These are phyloP conservation scores for Nyctereutes procyonoides DNA, from an alignment of 2,113 vertebrate species.

Conservation along the genomic window DNA sequence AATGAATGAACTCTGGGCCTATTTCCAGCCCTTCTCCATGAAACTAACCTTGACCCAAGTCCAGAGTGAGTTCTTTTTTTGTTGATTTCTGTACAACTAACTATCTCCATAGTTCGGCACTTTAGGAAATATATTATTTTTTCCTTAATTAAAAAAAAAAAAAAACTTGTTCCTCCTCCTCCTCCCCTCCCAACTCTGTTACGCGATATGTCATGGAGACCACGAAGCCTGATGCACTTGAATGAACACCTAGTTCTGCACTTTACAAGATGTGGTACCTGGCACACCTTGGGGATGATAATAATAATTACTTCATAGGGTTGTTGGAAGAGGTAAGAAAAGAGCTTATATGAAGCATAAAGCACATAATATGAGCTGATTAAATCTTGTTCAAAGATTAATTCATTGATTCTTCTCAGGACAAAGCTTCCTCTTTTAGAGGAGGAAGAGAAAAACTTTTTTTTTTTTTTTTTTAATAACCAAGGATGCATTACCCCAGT, in stretches of 20 bases:
- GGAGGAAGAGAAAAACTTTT: not conserved
- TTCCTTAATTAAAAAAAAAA: not conserved
- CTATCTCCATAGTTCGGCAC: not conserved
- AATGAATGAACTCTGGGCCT: not conserved
- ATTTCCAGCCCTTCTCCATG: not conserved
- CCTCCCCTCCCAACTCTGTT: not conserved
- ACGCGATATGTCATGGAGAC: not conserved
- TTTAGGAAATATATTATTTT: not conserved
- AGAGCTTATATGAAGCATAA: not conserved
- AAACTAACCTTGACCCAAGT: not conserved
- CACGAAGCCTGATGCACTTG: not conserved
- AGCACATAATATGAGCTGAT: not conserved
- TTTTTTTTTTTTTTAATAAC: not conserved
- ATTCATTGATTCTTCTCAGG: not conserved
- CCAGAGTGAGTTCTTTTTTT: not conserved
- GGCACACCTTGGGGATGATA: not conserved
- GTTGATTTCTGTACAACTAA: not conserved
- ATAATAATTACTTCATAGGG: not conserved
- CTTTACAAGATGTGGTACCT: not conserved
- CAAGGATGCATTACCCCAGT: not conserved
- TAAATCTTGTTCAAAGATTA: constrained; percentile 5
- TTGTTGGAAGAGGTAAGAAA: not conserved
- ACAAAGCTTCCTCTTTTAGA: not conserved
- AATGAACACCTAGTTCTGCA: not conserved
- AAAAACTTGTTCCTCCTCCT: not conserved